phyloP scores from a whole-genome alignment of 2,797 vertebrate genomes.

The Balearica regulorum region DNA sequence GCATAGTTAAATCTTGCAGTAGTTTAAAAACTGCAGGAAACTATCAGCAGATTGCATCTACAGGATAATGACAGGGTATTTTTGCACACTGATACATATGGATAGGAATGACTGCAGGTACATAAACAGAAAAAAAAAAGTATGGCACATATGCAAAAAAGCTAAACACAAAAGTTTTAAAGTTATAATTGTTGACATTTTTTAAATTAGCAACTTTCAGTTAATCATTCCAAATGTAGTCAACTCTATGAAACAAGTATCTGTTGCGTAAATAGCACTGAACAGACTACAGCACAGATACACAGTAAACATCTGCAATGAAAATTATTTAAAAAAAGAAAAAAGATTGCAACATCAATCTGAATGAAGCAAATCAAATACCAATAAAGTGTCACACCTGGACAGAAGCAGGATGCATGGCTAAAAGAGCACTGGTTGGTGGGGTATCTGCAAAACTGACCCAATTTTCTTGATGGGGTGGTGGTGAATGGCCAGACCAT shows the following conservation, averaged over 20 bases:
- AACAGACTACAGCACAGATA: constrained; percentile 45
- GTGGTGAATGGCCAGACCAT: constrained; percentile 94
- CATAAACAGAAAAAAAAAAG: constrained; percentile 70
- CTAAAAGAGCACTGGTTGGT: constrained; percentile 92
- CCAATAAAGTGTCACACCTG: constrained; percentile 91
- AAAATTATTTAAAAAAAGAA: background rate
- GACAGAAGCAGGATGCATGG: constrained; percentile 94
- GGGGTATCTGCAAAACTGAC: constrained; percentile 99
- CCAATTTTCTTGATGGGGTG: constrained; percentile 97
- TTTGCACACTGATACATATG: constrained; percentile 55
- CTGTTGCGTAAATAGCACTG: constrained; percentile 27
- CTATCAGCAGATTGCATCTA: constrained; percentile 20
- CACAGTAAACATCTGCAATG: constrained; percentile 48
- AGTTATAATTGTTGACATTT: background rate
- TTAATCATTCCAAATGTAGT: constrained; percentile 9
- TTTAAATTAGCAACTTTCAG: constrained; percentile 4
- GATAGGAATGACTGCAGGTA: constrained; percentile 65
- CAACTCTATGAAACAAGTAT: constrained; percentile 26
- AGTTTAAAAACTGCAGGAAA: constrained; percentile 30
- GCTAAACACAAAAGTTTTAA: constrained; percentile 61
- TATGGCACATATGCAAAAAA: constrained; percentile 66
- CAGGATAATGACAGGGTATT: constrained; percentile 40
- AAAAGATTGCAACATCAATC: constrained; percentile 51
- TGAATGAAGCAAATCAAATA: constrained; percentile 81
- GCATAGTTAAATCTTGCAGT: constrained; percentile 41